Evolutionary conservation across 1,140 invertebrate species (phyloP), one percentile per base, ranked within the genome.

Genomic region (Chionoecetes opilio): DNA sequence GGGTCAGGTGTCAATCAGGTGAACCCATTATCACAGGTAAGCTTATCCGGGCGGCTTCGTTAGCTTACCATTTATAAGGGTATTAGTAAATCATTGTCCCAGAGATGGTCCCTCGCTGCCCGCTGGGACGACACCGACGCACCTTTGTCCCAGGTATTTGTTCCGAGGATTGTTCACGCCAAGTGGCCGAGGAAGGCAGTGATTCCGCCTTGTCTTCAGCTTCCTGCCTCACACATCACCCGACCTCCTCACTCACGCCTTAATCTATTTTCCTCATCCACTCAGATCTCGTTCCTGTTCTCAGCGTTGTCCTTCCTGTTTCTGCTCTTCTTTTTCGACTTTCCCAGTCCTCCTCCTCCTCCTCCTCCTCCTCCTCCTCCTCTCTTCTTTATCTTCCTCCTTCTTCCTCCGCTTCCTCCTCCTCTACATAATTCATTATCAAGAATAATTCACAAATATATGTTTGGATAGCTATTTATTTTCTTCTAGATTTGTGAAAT

Each of bases 31-130:
- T 94, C 41, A 92, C 29, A 37, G 90, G 84, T 86, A 95, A 95
- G 94, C 90, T 95, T 92, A 92, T 87, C 91, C 94, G 41, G 31
- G 63, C 75, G 91, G 63, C 94, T 92, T 95, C 94, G 94, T 95
- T 95, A 95, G 89, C 90, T 92, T 87, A 92, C 90, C 90, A 86
- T 95, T 93, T 92, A 75, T 89, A 88, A 82, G 92, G 91, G 75
- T 35, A 91, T 94, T 94, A 94, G 93, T 94, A 91, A 91, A 91
- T 94, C 93, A 94, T 94, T 94, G 93, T 94, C 82, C 93, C 89
- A n/a, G 38, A 46, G 82, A 86, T 34, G 41, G 86, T 35, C 85
- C 93, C 85, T 17, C 32, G 31, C 82, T 46, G 93, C 31, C 93
- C 93, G 41, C 93, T 91, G 93, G 31, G 89, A 46, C 53, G 26